These are phyloP conservation scores for Mythimna vitellina DNA, from an alignment of 2,888 invertebrate species.

Conservation along the genomic window DNA sequence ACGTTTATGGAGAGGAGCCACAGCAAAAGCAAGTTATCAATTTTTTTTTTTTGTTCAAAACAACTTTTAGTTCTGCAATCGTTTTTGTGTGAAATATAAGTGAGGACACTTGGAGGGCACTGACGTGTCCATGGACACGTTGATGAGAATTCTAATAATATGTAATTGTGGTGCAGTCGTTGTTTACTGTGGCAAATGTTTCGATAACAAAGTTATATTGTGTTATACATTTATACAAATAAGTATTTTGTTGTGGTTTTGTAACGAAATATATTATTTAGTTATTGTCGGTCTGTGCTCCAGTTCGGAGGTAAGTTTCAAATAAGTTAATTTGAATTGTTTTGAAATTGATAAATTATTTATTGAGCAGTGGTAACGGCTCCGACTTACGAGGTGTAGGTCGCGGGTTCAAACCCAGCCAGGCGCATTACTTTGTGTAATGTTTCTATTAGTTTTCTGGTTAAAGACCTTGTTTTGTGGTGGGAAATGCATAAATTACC, in stretches of 20 bases:
- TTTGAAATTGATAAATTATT: no score
- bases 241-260: background rate
- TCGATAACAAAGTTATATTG: slow-evolving; percentile 7
- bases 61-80: background rate
- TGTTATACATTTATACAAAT: background rate
- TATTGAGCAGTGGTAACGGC: no score
- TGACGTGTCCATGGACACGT: background rate
- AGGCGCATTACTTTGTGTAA: no score
- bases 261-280: background rate
- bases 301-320: background rate
- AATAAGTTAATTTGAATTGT: background rate
- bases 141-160: slow-evolving; percentile 6
- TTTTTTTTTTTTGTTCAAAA: no score
- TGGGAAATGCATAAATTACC: no score
- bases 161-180: background rate
- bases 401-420: no score
- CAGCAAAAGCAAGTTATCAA: no score
- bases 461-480: no score
- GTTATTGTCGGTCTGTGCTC: background rate
- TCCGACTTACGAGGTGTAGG: no score
- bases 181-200: background rate
- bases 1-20: no score
- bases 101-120: no score
- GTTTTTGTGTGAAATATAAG: background rate
- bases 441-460: no score